Percentiles rank a stretch among this genome's conserved stretches.
Conservation (phyloP, 2,888 invertebrate genomes). For the Ochropleura plecta region DNA sequence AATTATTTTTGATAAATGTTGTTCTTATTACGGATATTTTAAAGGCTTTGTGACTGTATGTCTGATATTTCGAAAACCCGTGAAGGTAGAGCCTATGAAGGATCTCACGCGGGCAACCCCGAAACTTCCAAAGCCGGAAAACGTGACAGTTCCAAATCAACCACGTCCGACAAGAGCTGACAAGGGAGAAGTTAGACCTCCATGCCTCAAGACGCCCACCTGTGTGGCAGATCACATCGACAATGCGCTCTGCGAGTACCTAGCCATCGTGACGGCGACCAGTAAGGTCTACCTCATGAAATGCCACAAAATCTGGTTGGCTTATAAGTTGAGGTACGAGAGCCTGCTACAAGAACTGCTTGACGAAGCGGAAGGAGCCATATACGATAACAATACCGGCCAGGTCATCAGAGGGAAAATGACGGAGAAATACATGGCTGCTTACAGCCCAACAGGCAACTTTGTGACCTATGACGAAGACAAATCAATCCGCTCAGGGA, state of each 20-base stretch:
- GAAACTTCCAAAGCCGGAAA: background rate
- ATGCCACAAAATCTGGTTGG: constrained; percentile 23
- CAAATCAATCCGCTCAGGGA: constrained; percentile 9
- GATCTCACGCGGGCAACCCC: background rate
- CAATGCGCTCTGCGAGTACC: constrained; percentile 36
- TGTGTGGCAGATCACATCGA: constrained; percentile 25
- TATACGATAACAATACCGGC: constrained; percentile 34
- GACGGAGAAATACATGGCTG: constrained; percentile 39
- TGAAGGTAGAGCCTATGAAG: background rate
- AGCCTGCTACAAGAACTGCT: constrained; percentile 20
- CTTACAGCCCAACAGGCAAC: constrained; percentile 19
- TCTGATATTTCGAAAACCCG: background rate
- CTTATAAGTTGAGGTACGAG: background rate
- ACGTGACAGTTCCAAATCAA: background rate
- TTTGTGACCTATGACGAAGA: constrained; percentile 31
- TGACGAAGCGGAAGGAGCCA: constrained; percentile 47
- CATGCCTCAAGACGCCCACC: background rate
- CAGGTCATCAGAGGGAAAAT: constrained; percentile 34
- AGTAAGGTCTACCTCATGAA: constrained; percentile 22
- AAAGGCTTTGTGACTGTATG: background rate
- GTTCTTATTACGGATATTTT: too few relatives aligned
- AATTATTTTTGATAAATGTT: background rate
- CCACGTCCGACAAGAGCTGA: constrained; percentile 39
- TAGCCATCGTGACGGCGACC: constrained; percentile 32
- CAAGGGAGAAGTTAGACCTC: constrained; percentile 28